Evolutionary conservation across 2,113 vertebrate species (phyloP).

Genomic region (Vireo altiloquus): DNA sequence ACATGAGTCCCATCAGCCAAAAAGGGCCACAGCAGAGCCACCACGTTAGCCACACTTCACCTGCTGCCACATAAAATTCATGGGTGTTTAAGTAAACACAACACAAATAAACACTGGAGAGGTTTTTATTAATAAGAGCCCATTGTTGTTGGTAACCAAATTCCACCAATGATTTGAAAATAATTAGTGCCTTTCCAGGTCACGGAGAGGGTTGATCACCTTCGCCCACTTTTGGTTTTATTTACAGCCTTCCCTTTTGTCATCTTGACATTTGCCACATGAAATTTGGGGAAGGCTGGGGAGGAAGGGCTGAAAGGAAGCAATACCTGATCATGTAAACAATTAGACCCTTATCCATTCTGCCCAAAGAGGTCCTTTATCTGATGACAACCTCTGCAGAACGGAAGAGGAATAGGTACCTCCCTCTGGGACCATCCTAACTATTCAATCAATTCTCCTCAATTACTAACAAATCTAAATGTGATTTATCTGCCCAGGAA

Average conservation of each 20-base stretch:
- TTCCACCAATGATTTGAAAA: slow-evolving; percentile 5
- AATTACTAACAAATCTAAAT: slow-evolving; percentile 99
- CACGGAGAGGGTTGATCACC: background rate
- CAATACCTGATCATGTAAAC: slow-evolving; percentile 68
- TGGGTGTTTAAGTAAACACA: background rate
- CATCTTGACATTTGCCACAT: background rate
- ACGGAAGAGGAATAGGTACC: slow-evolving; percentile 65
- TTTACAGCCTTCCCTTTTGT: background rate
- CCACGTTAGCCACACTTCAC: background rate
- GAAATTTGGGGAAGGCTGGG: background rate
- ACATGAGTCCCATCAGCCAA: fast-evolving
- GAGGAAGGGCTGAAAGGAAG: slow-evolving; percentile 26
- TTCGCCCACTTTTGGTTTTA: background rate
- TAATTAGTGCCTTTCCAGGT: background rate
- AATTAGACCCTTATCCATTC: slow-evolving; percentile 66
- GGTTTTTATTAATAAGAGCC: background rate
- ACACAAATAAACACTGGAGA: background rate
- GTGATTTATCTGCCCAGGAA: slow-evolving; percentile 99
- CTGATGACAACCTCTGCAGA: slow-evolving; percentile 68
- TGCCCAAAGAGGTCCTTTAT: slow-evolving; percentile 59
- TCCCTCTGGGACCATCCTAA: slow-evolving; percentile 78
- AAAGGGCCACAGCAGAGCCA: background rate
- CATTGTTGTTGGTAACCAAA: background rate
- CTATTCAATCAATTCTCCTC: slow-evolving; percentile 92
- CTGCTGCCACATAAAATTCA: background rate